A percentile compares a stretch with the other conserved stretches of the same genome.
phyloP scores from a whole-genome alignment of 1,140 invertebrate species.

The Venustaconcha ellipsiformis region DNA sequence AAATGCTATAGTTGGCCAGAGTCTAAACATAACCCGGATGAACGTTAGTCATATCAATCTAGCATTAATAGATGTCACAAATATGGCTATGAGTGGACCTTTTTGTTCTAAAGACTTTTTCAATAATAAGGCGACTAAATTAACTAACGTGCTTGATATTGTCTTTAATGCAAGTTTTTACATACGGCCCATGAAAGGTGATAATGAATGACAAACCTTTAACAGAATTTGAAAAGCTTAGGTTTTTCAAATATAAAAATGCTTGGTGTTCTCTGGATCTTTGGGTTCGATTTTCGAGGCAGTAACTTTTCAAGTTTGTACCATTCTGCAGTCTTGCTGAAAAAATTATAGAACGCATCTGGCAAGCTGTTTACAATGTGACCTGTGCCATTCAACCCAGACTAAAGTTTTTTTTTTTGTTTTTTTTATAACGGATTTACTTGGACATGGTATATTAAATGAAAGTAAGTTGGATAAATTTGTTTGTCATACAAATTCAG shows the following conservation, averaged over 20 bases:
- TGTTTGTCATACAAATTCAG: too few species aligned
- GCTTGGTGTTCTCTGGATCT: conserved; percentile 7
- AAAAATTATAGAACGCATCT: conserved; percentile 1
- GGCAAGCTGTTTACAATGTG: conserved; percentile 10
- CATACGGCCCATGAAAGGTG: conserved; percentile 22
- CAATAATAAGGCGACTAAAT: conserved; percentile 4
- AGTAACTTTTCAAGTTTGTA: conserved; percentile 7
- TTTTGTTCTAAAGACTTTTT: conserved; percentile 13
- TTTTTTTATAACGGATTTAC: background rate
- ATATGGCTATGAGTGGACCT: background rate
- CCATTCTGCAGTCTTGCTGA: conserved; percentile 6
- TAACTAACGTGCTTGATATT: conserved; percentile 1
- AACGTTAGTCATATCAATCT: conserved; percentile 20
- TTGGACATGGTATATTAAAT: too few species aligned
- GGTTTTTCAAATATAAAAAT: background rate
- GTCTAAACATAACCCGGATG: background rate
- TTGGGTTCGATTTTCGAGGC: conserved; percentile 19
- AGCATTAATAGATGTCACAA: conserved; percentile 13
- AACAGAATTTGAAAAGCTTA: conserved; percentile 12
- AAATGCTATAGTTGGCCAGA: background rate
- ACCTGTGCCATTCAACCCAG: conserved; percentile 8
- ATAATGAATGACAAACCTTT: conserved; percentile 5
- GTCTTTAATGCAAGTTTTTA: background rate
- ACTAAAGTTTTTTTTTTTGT: too few species aligned
- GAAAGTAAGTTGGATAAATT: too few species aligned